These are phyloP conservation scores for Antrozous pallidus DNA, from an alignment of 2,797 vertebrate species.

Conservation along the genomic window DNA sequence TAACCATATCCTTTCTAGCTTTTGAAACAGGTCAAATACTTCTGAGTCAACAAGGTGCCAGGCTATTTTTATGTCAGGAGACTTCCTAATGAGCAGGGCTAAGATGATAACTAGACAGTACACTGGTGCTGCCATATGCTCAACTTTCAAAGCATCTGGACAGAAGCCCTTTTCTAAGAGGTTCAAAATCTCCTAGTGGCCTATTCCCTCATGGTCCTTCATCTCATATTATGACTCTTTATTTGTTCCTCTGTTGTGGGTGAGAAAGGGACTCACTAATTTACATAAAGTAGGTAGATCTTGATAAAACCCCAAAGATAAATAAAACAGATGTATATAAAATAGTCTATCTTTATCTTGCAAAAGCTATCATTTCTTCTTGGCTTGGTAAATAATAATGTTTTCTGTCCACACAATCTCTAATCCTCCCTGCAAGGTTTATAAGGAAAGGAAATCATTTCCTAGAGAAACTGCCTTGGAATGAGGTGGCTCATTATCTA, in stretches of 20 bases:
- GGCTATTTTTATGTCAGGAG: background rate
- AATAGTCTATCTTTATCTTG: background rate
- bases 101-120: background rate
- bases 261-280: background rate
- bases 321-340: background rate
- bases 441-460: conserved; percentile 66
- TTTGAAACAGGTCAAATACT: background rate
- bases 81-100: background rate
- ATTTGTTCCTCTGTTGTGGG: background rate
- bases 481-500: conserved; percentile 71
- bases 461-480: conserved; percentile 58
- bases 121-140: background rate
- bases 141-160: background rate
- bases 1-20: background rate
- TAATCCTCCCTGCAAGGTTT: conserved; percentile 62
- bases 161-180: background rate
- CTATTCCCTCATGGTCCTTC: background rate
- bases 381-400: conserved; percentile 39
- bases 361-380: conserved; percentile 46
- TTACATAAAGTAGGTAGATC: background rate
- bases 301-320: conserved; percentile 1
- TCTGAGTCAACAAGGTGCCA: background rate
- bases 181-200: background rate
- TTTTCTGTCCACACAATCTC: conserved; percentile 36
- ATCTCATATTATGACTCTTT: background rate